Evolutionary conservation across 2,113 vertebrate genomes (phyloP).

Genomic region (Pontoporia blainvillei): DNA sequence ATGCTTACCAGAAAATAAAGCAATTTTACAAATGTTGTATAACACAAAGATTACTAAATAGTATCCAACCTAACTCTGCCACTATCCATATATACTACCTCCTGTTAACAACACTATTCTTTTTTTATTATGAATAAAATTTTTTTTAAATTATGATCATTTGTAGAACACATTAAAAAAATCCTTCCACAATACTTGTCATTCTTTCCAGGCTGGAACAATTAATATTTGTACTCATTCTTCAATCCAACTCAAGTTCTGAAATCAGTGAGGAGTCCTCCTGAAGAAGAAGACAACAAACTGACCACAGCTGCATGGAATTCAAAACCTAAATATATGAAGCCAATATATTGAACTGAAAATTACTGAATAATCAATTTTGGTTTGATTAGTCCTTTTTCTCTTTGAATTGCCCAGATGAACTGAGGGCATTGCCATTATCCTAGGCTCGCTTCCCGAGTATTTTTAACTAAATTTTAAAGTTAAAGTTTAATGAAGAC

Average conservation of each 20-base stretch:
- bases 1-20: neutral
- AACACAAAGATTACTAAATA: neutral
- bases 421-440: neutral
- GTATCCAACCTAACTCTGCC: neutral
- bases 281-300: neutral
- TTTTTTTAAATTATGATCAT: neutral
- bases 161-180: neutral
- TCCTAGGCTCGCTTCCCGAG: neutral
- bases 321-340: neutral
- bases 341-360: neutral
- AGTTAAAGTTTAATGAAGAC: neutral
- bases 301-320: neutral
- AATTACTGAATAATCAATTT: neutral
- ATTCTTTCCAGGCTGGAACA: neutral
- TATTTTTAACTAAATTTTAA: constrained; percentile 10
- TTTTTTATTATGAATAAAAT: neutral
- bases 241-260: neutral
- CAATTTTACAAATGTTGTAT: neutral
- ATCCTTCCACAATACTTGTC: neutral
- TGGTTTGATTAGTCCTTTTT: constrained; percentile 7
- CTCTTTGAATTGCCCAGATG: neutral
- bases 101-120: neutral
- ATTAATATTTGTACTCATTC: neutral
- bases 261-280: neutral
- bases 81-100: neutral